phyloP scores from a whole-genome alignment of 2,888 invertebrate genomes.

The Athalia cordata region DNA sequence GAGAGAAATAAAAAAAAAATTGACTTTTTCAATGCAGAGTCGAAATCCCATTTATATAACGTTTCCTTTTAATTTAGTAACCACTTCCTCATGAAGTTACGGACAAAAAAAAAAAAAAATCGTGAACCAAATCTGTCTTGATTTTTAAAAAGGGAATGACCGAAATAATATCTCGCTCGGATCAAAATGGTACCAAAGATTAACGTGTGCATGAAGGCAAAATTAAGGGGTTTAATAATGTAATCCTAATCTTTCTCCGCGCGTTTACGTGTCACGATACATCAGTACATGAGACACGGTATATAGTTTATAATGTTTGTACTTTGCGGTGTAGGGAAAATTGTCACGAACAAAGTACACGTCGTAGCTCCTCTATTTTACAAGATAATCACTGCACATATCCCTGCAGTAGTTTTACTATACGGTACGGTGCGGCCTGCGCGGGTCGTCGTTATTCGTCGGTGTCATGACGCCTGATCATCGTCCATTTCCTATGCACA shows the following conservation, averaged over 20 bases:
- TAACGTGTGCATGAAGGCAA: slow-evolving; percentile 16
- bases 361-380: slow-evolving; percentile 16
- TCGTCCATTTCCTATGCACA: slow-evolving; percentile 30
- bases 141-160: too few species aligned
- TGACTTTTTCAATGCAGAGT: too few species aligned
- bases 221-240: slow-evolving; percentile 21
- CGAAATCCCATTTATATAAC: too few species aligned
- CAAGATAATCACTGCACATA: slow-evolving; percentile 30
- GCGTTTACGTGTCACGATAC: slow-evolving; percentile 20
- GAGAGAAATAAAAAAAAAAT: too few species aligned
- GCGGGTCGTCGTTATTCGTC: too few species aligned
- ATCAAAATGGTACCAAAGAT: not conserved
- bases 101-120: too few species aligned
- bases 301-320: not conserved
- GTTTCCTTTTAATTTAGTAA: too few species aligned
- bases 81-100: too few species aligned
- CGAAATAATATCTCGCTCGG: too few species aligned
- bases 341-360: slow-evolving; percentile 17
- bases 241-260: slow-evolving; percentile 28
- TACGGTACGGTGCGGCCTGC: too few species aligned
- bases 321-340: not conserved
- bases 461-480: not conserved
- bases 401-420: slow-evolving; percentile 6
- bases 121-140: too few species aligned
- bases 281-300: not conserved